Conservation (phyloP, 2,888 invertebrate genomes). For the Alviniconcha strummeri region DNA sequence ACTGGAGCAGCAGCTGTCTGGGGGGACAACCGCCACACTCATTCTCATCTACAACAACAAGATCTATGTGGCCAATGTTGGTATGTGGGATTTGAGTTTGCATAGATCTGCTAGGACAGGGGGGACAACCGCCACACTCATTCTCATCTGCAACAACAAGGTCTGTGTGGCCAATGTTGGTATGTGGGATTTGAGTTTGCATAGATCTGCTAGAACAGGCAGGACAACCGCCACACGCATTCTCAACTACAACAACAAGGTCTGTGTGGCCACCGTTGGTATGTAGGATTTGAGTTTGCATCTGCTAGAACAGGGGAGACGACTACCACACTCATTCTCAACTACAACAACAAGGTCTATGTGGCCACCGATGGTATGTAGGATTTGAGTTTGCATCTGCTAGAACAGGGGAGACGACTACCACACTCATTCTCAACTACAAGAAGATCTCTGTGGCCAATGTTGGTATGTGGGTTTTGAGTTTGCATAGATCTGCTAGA, state of each 20-base stretch:
- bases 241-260: slow-evolving; percentile 83
- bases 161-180: slow-evolving; percentile 93
- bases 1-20: slow-evolving; percentile 85
- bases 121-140: slow-evolving; percentile 79
- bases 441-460: slow-evolving; percentile 90
- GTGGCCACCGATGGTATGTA: slow-evolving; percentile 88
- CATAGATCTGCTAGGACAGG: not conserved
- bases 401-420: slow-evolving; percentile 83
- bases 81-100: slow-evolving; percentile 72
- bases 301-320: slow-evolving; percentile 80
- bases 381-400: not conserved
- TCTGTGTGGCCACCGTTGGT: slow-evolving; percentile 94
- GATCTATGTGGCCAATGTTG: slow-evolving; percentile 91
- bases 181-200: slow-evolving; percentile 50
- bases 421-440: slow-evolving; percentile 86
- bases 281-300: slow-evolving; percentile 43
- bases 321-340: slow-evolving; percentile 87
- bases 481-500: not conserved
- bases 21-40: slow-evolving; percentile 89
- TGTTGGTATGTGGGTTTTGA: slow-evolving; percentile 79
- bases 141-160: slow-evolving; percentile 84
- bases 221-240: slow-evolving; percentile 90
- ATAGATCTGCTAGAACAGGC: slow-evolving; percentile 74
- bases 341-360: slow-evolving; percentile 86
- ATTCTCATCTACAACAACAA: slow-evolving; percentile 85